Evolutionary conservation across 2,113 vertebrate species (phyloP), one percentile per base, ranked within the genome.

Genomic region (Apeltes quadracus): DNA sequence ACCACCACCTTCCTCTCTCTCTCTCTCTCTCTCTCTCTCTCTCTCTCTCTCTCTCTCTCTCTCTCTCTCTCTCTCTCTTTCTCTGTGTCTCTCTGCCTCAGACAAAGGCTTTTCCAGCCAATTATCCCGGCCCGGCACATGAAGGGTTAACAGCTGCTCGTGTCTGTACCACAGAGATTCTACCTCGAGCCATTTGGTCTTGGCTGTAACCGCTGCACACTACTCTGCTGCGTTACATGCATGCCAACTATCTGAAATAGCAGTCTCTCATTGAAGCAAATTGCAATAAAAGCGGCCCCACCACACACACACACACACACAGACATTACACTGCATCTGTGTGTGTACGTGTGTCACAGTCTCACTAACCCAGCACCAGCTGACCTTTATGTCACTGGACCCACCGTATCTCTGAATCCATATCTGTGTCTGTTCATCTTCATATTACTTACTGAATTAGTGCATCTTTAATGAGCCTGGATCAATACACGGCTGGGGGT

Each of bases 71-170:
- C 66, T 32, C 44, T 69, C 69, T 50, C 38, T 55, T 43, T 68
- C 58, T 46, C 34, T 44, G 50, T 72, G 66, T 34, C 63, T 50
- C 38, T 36, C 56, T 65, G 51, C 75, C 78, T 83, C 75, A 89
- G 86, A 91, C 90, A 91, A 91, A 91, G 85, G 83, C 84, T 88
- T 86, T 84, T 90, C 83, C 85, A 90, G 86, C 90, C 90, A 91
- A 91, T 91, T 90, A 91, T 89, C 87, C 61, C 1, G 57, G 25
- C 62, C 50, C 65, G 50, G 88, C 82, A 76, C 87, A 82, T 50
- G 75, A 87, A 76, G 88, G 90, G 90, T 90, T 90, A 91, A 90
- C 79, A 84, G 86, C 84, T 85, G 89, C 85, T 81, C 61, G 39
- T 78, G 88, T 90, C 90, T 91, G 85, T 79, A 87, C 82, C 88